Base-by-base conservation (phyloP, 2,797 vertebrate species). In the Acanthornis magna region DNA sequence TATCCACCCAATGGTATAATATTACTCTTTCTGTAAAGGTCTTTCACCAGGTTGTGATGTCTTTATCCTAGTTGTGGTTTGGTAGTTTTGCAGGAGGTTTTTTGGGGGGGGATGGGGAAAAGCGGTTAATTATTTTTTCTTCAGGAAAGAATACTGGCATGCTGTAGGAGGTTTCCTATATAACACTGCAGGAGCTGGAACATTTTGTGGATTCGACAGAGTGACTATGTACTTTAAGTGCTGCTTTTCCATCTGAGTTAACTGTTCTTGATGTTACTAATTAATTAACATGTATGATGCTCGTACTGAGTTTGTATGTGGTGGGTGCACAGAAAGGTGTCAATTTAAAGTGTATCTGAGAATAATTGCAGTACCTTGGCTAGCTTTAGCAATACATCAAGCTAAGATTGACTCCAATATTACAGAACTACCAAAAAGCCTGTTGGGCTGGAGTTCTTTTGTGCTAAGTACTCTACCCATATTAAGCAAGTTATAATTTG, bases 61-160 rank as follows among this genome's bases (percentile, higher is more conserved):
- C 47, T 77, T 85, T 70, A 32, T 38, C 38, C 38, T 38, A 38
- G 18, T 32, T 0, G 0, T 21, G 36, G 13, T 62, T 85, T 87
- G 30, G 10, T 57, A 61, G 32, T 29, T 81, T 68, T 16, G 38
- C 12, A 27, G 10, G 9, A 36, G 2, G 2, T 62, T 76, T 42
- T 60, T 19, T 2, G 1, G 5, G 7, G 10, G 10, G 36, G 10
- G 9, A 1, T 10, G 42, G 8, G 38, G 38, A 13, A 38, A 45
- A 71, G n/a, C 10, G 51, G 30, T 11, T 43, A 55, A 43, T 22
- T 80, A 17, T 26, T 81, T 74, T 75, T 85, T 12, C 19, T 23
- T n/a, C 10, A 5, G n/a, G 7, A 20, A 70, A 68, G 22, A 63
- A 40, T 43, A 60, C 11, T 60, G 51, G 14, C 16, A 67, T 55